Evolutionary conservation across 2,797 vertebrate genomes (phyloP), one percentile per base, ranked within the genome.

Genomic region (Allobates femoralis): DNA sequence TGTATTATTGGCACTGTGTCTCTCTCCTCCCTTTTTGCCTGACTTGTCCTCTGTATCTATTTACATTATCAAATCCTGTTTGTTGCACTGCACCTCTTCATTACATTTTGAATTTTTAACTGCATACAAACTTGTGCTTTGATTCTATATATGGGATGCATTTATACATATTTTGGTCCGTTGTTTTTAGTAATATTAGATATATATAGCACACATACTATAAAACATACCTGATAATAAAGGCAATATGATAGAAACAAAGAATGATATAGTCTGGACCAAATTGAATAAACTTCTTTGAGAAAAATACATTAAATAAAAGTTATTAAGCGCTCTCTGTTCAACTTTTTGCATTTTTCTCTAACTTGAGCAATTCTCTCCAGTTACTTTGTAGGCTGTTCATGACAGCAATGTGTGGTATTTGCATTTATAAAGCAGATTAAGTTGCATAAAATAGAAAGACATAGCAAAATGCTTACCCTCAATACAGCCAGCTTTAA

Each of bases 371-470:
- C 32, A 18, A 16, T 26, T 37, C 5, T 56, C 37, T 41, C 23
- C 26, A 2, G 8, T 46, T 23, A 26, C 1, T 60, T 69, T n/a
- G 18, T 37, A 19, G 74, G 34, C 34, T 10, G 67, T 60, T 14
- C 60, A n/a, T 60, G 14, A 74, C 46, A n/a, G 67, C 67, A 58
- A 26, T 46, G 30, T 74, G 81, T 28, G 46, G 23, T 34, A 83
- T 82, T 82, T 82, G 67, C 66, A 81, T 81, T 81, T 81, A 58
- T 67, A 75, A 53, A 55, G 81, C 26, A 62, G 37, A 74, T 84
- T 84, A 84, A 62, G 82, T 73, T 71, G 66, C 66, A 73, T 58
- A 83, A 83, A 74, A 74, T 41, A 55, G 37, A 26, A 50, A 71
- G 28, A 11, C 32, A 71, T 82, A 41, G 41, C 74, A 83, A 83